These are phyloP conservation scores for Carassius carassius DNA, from an alignment of 2,113 vertebrate genomes.

Conservation along the genomic window DNA sequence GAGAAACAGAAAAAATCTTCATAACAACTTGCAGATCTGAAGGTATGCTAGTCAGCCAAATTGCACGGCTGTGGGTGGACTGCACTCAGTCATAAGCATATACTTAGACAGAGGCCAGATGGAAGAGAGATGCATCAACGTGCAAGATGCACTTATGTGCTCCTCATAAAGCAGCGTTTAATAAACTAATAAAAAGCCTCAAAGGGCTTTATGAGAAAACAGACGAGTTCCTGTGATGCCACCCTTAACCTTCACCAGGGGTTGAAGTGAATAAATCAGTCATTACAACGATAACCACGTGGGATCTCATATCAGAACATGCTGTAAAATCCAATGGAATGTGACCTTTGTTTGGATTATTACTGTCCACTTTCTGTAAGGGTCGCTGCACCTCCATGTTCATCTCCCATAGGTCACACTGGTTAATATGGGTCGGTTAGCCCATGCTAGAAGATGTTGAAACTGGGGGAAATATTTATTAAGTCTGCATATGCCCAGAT, in stretches of 20 bases:
- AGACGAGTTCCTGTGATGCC: constrained; percentile 3
- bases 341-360: constrained; percentile 42
- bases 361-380: background rate
- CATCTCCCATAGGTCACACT: background rate
- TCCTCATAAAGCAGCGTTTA: constrained; percentile 51
- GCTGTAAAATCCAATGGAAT: constrained; percentile 46
- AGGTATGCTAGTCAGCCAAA: constrained; percentile 8
- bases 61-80: constrained; percentile 17
- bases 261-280: constrained; percentile 49
- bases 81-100: constrained; percentile 42
- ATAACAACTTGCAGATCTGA: constrained; percentile 22
- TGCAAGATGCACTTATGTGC: constrained; percentile 46
- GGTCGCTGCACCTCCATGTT: background rate
- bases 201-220: constrained; percentile 32
- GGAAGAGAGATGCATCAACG: constrained; percentile 29
- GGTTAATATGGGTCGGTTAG: background rate
- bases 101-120: constrained; percentile 42
- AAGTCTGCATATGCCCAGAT: too few species aligned
- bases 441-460: background rate
- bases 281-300: constrained; percentile 44
- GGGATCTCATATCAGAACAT: constrained; percentile 21
- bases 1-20: constrained; percentile 43
- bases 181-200: constrained; percentile 55
- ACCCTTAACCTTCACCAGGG: constrained; percentile 32
- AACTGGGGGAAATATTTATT: too few species aligned